A percentile compares a stretch with the other conserved stretches of the same genome.
phyloP scores from a whole-genome alignment of 2,888 invertebrate species.

The Alsophila aescularia region DNA sequence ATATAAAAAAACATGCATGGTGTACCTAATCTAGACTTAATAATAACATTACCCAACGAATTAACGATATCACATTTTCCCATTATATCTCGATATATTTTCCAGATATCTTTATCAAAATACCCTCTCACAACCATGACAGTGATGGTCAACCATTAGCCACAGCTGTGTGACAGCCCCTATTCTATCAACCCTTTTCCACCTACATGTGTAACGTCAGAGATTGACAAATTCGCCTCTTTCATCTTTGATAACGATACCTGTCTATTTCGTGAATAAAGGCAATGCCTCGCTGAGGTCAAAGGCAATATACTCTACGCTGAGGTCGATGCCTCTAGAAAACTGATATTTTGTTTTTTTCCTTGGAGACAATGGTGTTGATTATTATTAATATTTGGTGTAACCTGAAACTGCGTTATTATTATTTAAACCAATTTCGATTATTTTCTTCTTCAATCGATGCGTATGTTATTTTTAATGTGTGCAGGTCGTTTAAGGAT shows the following conservation, averaged over 20 bases:
- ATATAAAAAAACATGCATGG: too few relatives aligned
- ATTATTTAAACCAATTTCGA: too few relatives aligned
- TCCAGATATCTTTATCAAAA: constrained; percentile 1
- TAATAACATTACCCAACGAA: too few relatives aligned
- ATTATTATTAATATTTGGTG: constrained; percentile 7
- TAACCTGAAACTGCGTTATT: not conserved
- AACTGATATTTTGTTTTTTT: constrained; percentile 29
- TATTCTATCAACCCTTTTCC: constrained; percentile 19
- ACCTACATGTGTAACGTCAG: constrained; percentile 51
- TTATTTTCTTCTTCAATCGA: too few relatives aligned
- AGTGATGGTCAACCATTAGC: constrained; percentile 1
- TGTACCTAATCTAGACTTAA: too few relatives aligned
- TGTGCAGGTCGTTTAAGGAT: too few relatives aligned
- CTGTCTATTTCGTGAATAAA: constrained; percentile 13
- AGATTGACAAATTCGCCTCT: constrained; percentile 55
- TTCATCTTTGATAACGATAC: constrained; percentile 40
- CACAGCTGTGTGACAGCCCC: constrained; percentile 12
- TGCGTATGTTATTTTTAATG: too few relatives aligned
- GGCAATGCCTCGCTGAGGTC: too few relatives aligned
- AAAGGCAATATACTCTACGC: too few relatives aligned
- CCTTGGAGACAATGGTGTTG: constrained; percentile 24
- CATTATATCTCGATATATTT: not conserved
- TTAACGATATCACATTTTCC: not conserved
- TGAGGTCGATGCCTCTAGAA: constrained; percentile 26
- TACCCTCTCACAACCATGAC: not conserved